Base-by-base conservation (phyloP, 2,113 vertebrate species). In the Pelvicachromis taeniatus region DNA sequence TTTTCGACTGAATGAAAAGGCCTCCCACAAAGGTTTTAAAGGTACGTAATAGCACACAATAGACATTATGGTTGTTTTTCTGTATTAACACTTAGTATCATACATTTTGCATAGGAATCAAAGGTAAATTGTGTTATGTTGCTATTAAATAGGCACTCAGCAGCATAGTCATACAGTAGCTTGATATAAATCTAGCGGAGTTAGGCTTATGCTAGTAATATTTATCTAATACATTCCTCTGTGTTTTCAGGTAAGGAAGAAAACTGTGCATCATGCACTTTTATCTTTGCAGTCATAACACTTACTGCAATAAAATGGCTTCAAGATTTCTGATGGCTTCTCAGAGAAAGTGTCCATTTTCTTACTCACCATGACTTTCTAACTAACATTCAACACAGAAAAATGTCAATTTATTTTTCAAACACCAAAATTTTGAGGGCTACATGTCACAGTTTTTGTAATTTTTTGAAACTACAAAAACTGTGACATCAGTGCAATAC, bases 101-200 rank as follows among this genome's bases (percentile, higher is more conserved):
- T 70, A 89, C 33, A 88, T 82, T 75, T 94, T 94, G 93, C 94
- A 94, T 95, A 95, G 92, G 63, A 85, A 91, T 85, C 21, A 77
- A 23, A 11, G 83, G 13, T 82, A 80, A 68, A 82, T 55, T 9
- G 26, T 70, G 45, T 65, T 77, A 5, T 75, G 73, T 65, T 75
- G 70, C 42, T 75, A 80, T 75, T 82, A 89, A 70, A 84, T 81
- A 90, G 90, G 84, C 92, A 91, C 89, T 88, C 70, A 77, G 77
- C 81, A 77, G 65, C 77, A 80, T 80, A 11, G 45, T 81, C 42
- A 56, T 75, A 77, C 7, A 68, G 31, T 54, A 88, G 85, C 61
- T 81, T 77, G 73, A 77, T 82, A 84, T 87, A 63, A 73, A 83
- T 87, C 68, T 50, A 81, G 52, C 54, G 79, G 31, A 84, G 48